These are phyloP conservation scores for Hiodon alosoides DNA, from an alignment of 2,113 vertebrate species.

Conservation along the genomic window DNA sequence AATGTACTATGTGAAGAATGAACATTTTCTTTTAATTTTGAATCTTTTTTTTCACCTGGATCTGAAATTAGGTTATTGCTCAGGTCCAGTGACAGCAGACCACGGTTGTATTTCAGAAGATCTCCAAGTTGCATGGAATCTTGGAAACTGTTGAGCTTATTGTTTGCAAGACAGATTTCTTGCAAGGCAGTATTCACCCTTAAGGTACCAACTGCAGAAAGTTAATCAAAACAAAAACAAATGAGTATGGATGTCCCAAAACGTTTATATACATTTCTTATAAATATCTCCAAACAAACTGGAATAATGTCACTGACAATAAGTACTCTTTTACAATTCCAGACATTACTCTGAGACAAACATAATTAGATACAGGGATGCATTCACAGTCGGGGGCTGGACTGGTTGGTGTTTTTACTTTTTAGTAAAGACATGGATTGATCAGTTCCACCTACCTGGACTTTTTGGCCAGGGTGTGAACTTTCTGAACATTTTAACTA, in stretches of 20 bases:
- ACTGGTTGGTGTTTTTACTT: too few relatives aligned
- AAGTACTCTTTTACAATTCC: too few relatives aligned
- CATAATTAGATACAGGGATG: too few relatives aligned
- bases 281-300: too few relatives aligned
- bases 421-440: too few relatives aligned
- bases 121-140: conserved; percentile 65
- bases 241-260: neutral
- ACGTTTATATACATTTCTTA: neutral
- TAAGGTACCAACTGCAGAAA: conserved; percentile 50
- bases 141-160: conserved; percentile 64
- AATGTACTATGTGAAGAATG: neutral
- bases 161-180: conserved; percentile 60
- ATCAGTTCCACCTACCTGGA: too few relatives aligned
- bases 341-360: too few relatives aligned
- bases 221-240: conserved; percentile 14
- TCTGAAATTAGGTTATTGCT: conserved; percentile 59
- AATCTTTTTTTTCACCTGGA: conserved; percentile 42
- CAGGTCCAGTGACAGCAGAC: conserved; percentile 55
- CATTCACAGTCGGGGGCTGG: too few relatives aligned
- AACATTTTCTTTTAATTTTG: neutral
- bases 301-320: too few relatives aligned
- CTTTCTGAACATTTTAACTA: too few relatives aligned
- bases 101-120: conserved; percentile 58
- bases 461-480: too few relatives aligned
- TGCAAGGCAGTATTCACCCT: conserved; percentile 53